Evolutionary conservation across 2,888 invertebrate genomes (phyloP).

Genomic region (Encarsia formosa): DNA sequence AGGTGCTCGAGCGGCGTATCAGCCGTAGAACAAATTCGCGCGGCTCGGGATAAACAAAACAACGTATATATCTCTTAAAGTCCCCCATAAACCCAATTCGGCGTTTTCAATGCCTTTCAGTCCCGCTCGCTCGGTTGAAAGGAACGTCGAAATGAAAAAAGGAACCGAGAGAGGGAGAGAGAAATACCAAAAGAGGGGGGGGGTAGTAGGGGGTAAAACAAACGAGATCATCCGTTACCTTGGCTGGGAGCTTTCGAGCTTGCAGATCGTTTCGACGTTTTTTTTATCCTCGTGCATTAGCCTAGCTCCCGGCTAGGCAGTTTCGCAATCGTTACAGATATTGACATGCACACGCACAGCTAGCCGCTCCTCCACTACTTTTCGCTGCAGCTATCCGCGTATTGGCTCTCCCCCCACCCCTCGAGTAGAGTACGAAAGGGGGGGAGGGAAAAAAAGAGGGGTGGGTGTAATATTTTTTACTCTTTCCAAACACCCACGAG

Average conservation of each 20-base stretch:
- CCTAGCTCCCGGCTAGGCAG: too few relatives aligned
- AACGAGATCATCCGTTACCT: slow-evolving; percentile 23
- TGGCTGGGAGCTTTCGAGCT: background rate
- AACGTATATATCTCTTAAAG: slow-evolving; percentile 21
- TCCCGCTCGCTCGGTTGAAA: too few relatives aligned
- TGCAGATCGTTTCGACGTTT: slow-evolving; percentile 5
- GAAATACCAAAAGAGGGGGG: background rate
- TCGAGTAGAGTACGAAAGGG: slow-evolving; percentile 12
- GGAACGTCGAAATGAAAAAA: background rate
- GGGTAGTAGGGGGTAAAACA: slow-evolving; percentile 6
- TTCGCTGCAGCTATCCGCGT: background rate
- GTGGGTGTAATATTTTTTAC: slow-evolving; percentile 50
- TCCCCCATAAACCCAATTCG: slow-evolving; percentile 16
- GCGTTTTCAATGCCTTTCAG: slow-evolving; percentile 23
- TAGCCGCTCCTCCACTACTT: background rate
- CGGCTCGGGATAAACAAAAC: slow-evolving; percentile 15
- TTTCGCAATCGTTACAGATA: too few relatives aligned
- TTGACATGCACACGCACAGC: slow-evolving; percentile 9
- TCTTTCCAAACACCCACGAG: slow-evolving; percentile 39
- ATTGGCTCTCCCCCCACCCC: slow-evolving; percentile 7
- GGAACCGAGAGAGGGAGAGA: background rate
- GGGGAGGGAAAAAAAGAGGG: slow-evolving; percentile 20
- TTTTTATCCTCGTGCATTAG: slow-evolving; percentile 16
- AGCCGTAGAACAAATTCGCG: slow-evolving; percentile 11
- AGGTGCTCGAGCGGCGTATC: background rate